Base-by-base conservation (phyloP, 2,797 vertebrate species). In the Anabas testudineus region DNA sequence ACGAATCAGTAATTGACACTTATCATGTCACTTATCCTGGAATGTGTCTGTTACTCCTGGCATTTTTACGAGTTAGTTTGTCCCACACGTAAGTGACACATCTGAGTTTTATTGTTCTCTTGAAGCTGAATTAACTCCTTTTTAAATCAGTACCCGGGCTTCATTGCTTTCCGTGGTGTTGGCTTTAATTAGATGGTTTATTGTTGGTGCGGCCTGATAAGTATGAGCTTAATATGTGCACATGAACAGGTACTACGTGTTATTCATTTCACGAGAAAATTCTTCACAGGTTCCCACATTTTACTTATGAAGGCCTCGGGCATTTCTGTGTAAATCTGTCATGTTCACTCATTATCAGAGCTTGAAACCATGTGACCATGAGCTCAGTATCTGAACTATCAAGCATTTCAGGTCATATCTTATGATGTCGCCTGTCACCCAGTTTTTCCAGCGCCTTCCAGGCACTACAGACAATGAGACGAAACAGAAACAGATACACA, bases 351-450 rank as follows among this genome's bases (percentile, higher is more conserved):
- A 79, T 48, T 71, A 28, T 21, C 32, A 21, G 24, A 2, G 1
- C 12, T 22, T 6, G 4, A 67, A 66, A 71, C 46, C 30, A 16
- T 51, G n/a, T 57, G n/a, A 28, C 16, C 14, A 6, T 21, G 19
- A 58, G 57, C 53, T 61, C 74, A 86, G 84, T 83, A 74, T 67
- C 60, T 85, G 26, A 60, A 67, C 83, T 79, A 51, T 76, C 30
- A 30, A 28, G 6, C 52, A 57, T 71, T 73, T 64, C n/a, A 42
- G 4, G 9, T 70, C 39, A 42, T 45, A 56, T 39, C 22, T 54
- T 4, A 54, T 12, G 24, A 34, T 22, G 28, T 8, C 46, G 28
- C 8, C 46, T 62, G 22, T 43, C 8, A 61, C 21, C 5, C 14
- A 55, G 7, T 13, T 39, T 42, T 18, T 7, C 64, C 4, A 24